Base-by-base conservation (phyloP, 2,797 vertebrate species). In the Galago senegalensis region DNA sequence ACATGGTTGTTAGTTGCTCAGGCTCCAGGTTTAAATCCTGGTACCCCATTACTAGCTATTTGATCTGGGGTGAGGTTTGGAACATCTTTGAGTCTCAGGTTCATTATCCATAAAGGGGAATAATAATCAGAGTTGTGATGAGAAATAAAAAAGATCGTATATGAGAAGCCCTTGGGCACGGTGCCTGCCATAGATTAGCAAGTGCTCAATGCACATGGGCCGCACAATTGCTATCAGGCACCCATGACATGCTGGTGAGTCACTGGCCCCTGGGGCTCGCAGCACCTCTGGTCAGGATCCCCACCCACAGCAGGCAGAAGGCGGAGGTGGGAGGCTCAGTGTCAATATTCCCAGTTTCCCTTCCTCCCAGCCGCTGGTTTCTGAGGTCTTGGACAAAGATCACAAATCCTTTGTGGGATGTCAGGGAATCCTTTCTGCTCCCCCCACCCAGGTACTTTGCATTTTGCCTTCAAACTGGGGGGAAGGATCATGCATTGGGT, bases 201-300 rank as follows among this genome's bases (percentile, higher is more conserved):
- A 9, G 58, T 17, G 61, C 82, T 70, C 20, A 7, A 14, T 7
- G 5, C 2, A 11, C 14, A 0, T 13, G 4, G 16, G 80, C 31
- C 31, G n/a, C 0, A 31, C 3, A 0, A 9, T 3, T 4, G n/a
- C 7, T 23, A 1, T 23, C 31, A 23, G 61, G 37, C 14, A 5
- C 5, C 11, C 11, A 0, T 6, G 40, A 14, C 65, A 7, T 61
- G 23, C 43, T 13, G 4, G 53, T 17, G 65, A 60, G 43, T 43
- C 8, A 3, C 2, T 27, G 56, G 58, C 83, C 18, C 1, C 1
- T 16, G 23, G 49, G 21, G 34, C 63, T 75, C 7, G 49, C 18
- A 2, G 20, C 8, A 18, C 14, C 40, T 60, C 2, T 5, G 43
- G n/a, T 13, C n/a, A 3, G 61, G 40, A 10, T 17, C 46, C 25